Conservation (phyloP, 2,888 invertebrate species). For the Dendrolimus pini region DNA sequence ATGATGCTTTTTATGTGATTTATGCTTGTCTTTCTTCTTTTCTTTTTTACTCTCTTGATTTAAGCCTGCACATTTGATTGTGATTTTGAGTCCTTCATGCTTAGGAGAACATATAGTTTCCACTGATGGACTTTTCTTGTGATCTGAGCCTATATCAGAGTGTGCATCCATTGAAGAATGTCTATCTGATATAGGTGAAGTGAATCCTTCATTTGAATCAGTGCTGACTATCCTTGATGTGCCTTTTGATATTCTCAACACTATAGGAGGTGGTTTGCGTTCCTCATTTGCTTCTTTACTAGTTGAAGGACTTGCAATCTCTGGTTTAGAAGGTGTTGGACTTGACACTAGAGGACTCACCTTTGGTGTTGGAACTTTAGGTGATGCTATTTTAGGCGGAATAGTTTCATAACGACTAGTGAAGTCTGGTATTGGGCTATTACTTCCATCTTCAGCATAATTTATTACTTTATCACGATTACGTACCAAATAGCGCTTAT, state of each 20-base stretch:
- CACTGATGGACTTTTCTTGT: constrained; percentile 58
- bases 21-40: constrained; percentile 71
- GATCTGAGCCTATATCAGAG: constrained; percentile 57
- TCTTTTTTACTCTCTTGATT: constrained; percentile 60
- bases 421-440: constrained; percentile 69
- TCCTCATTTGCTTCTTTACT: constrained; percentile 67
- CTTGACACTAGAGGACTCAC: constrained; percentile 58
- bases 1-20: constrained; percentile 69
- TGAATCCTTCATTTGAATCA: constrained; percentile 79
- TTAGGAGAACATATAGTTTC: constrained; percentile 69
- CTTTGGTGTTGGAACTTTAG: constrained; percentile 62
- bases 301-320: constrained; percentile 62
- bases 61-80: constrained; percentile 64
- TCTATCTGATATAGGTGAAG: constrained; percentile 71
- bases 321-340: constrained; percentile 51
- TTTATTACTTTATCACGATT: constrained; percentile 79
- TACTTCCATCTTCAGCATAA: constrained; percentile 79
- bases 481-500: constrained; percentile 69
- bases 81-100: constrained; percentile 71
- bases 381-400: constrained; percentile 28
- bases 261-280: constrained; percentile 86
- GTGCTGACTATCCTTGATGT: constrained; percentile 81
- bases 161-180: constrained; percentile 68
- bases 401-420: constrained; percentile 46
- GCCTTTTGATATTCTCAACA: constrained; percentile 90